Conservation (phyloP, 2,797 vertebrate species). For the Syngnathus acus region DNA sequence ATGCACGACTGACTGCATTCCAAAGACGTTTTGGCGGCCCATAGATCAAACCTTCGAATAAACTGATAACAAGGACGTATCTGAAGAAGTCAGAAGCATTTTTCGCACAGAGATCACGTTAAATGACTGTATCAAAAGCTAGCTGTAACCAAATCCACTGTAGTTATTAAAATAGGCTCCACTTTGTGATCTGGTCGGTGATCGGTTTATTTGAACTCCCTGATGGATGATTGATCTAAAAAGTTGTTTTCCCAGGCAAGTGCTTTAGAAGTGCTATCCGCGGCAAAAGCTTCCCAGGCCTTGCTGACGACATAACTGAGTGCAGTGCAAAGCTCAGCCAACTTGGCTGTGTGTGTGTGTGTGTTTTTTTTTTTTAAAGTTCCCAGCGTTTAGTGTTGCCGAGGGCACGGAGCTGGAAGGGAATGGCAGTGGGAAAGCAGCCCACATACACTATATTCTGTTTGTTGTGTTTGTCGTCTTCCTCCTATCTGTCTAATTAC, state of each 20-base stretch:
- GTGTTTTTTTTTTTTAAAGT: conserved; percentile 42
- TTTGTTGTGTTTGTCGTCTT: conserved; percentile 16
- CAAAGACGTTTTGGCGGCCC: conserved; percentile 38
- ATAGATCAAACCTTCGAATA: conserved; percentile 6
- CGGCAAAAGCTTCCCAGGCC: background rate
- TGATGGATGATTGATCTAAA: too few relatives aligned
- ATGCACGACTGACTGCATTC: conserved; percentile 38
- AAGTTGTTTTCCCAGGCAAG: background rate
- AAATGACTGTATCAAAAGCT: background rate
- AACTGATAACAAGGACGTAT: background rate
- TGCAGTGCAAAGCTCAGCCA: conserved; percentile 18
- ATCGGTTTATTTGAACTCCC: too few relatives aligned
- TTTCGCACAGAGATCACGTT: background rate
- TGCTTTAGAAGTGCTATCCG: background rate
- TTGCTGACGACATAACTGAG: background rate
- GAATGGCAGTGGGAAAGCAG: conserved; percentile 26
- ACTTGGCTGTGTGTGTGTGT: conserved; percentile 15
- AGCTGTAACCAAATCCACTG: too few relatives aligned
- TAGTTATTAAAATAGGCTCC: too few relatives aligned
- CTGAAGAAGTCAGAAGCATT: background rate
- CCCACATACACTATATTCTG: conserved; percentile 52
- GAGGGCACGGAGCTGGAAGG: conserved; percentile 48
- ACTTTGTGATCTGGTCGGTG: too few relatives aligned
- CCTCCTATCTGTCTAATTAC: conserved; percentile 16
- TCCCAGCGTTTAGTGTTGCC: conserved; percentile 34